Evolutionary conservation across 2,113 vertebrate genomes (phyloP).

Genomic region (Zosterops pallidus): DNA sequence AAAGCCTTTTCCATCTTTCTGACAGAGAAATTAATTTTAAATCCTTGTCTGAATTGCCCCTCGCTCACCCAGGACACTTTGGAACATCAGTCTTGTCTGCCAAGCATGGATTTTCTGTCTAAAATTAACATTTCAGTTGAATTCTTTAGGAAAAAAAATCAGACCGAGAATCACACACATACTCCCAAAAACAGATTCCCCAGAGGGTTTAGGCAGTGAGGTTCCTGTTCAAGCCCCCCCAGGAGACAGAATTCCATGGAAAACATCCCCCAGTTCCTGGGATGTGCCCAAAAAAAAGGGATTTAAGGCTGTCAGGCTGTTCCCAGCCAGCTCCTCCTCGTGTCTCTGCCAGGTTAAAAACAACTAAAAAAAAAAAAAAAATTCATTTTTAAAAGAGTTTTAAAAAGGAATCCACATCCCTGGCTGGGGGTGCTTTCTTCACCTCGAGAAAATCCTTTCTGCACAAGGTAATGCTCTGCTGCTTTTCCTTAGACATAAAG

Average conservation of each 20-base stretch:
- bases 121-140: slow-evolving; percentile 20
- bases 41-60: not conserved
- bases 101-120: not conserved
- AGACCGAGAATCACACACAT: not conserved
- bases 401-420: not conserved
- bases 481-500: slow-evolving; percentile 75
- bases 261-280: not conserved
- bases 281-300: slow-evolving; percentile 37
- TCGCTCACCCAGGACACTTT: not conserved
- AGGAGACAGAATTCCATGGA: not conserved
- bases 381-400: not conserved
- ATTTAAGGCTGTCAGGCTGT: slow-evolving; percentile 65
- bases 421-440: slow-evolving; percentile 39
- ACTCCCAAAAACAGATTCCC: not conserved
- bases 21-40: not conserved
- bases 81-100: not conserved
- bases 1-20: not conserved
- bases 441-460: slow-evolving; percentile 48
- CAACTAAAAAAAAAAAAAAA: not conserved
- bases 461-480: slow-evolving; percentile 72
- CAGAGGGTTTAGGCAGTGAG: not conserved
- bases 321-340: slow-evolving; percentile 43
- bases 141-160: slow-evolving; percentile 24
- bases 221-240: slow-evolving; percentile 11
- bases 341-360: not conserved